phyloP scores from a whole-genome alignment of 2,888 invertebrate species.

The Pelosia muscerda region DNA sequence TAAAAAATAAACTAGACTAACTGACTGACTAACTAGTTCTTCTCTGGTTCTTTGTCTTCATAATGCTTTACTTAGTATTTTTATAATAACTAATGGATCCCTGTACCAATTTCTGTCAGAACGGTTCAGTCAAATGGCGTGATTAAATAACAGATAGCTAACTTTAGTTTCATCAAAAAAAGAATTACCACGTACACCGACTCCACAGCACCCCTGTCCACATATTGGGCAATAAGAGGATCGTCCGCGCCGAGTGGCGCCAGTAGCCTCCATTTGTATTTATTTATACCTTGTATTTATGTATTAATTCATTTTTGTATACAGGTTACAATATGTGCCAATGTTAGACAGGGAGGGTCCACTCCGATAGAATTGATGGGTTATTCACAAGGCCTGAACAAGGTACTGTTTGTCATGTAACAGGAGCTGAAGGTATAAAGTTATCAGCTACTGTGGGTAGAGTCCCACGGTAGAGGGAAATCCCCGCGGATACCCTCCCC shows the following conservation, averaged over 20 bases:
- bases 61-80: too few relatives aligned
- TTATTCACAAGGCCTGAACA: background rate
- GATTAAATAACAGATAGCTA: too few relatives aligned
- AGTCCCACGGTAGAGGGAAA: too few relatives aligned
- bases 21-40: too few relatives aligned
- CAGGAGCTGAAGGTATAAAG: background rate
- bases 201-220: slow-evolving; percentile 63
- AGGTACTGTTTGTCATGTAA: background rate
- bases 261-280: slow-evolving; percentile 85
- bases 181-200: slow-evolving; percentile 11
- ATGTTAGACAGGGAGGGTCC: slow-evolving; percentile 31
- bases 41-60: too few relatives aligned
- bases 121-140: too few relatives aligned
- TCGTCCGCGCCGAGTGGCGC: slow-evolving; percentile 80
- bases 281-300: slow-evolving; percentile 83
- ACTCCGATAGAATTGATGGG: background rate
- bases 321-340: slow-evolving; percentile 50
- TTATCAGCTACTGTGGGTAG: background rate
- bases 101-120: too few relatives aligned
- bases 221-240: slow-evolving; percentile 79
- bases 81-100: too few relatives aligned
- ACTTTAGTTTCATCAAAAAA: background rate
- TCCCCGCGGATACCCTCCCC: too few relatives aligned
- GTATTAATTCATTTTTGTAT: slow-evolving; percentile 79
- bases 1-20: too few relatives aligned